Conservation (phyloP, 2,113 vertebrate genomes). For the Platichthys stellatus region DNA sequence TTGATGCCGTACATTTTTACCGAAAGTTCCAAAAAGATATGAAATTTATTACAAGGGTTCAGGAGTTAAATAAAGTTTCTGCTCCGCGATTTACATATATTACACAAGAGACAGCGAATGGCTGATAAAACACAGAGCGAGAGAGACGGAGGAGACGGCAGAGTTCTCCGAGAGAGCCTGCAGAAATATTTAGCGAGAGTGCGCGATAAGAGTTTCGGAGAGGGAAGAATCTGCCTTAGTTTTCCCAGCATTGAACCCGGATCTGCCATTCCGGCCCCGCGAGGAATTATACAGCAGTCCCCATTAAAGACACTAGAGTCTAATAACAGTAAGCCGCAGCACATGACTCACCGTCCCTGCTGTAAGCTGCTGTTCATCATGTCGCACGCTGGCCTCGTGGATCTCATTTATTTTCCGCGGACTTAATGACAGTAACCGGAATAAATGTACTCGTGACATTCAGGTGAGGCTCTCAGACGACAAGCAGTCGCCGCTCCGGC, state of each 20-base stretch:
- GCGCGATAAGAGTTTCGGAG: conserved; percentile 21
- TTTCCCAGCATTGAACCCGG: conserved; percentile 6
- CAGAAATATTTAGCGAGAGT: conserved; percentile 19
- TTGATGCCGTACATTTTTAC: not conserved
- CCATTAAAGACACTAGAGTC: conserved; percentile 25
- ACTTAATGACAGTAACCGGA: not conserved
- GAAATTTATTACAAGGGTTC: conserved; percentile 26
- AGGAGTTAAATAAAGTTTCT: conserved; percentile 9
- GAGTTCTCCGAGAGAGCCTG: conserved; percentile 19
- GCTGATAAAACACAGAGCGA: conserved; percentile 31
- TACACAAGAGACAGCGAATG: conserved; percentile 39
- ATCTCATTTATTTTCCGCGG: not conserved
- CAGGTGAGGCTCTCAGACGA: not conserved
- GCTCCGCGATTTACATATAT: conserved; percentile 30
- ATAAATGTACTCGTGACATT: not conserved
- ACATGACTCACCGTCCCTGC: not conserved
- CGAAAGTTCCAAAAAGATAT: conserved; percentile 24
- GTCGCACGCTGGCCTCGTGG: not conserved
- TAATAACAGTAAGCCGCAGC: not conserved
- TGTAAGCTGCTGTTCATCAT: not conserved
- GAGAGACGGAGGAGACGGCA: not conserved
- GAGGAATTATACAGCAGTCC: not conserved
- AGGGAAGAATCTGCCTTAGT: conserved; percentile 18
- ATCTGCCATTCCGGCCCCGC: not conserved
- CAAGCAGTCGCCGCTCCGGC: not conserved